These are phyloP conservation scores for Leucophenga montana DNA, from an alignment of 2,888 invertebrate species.

Conservation along the genomic window DNA sequence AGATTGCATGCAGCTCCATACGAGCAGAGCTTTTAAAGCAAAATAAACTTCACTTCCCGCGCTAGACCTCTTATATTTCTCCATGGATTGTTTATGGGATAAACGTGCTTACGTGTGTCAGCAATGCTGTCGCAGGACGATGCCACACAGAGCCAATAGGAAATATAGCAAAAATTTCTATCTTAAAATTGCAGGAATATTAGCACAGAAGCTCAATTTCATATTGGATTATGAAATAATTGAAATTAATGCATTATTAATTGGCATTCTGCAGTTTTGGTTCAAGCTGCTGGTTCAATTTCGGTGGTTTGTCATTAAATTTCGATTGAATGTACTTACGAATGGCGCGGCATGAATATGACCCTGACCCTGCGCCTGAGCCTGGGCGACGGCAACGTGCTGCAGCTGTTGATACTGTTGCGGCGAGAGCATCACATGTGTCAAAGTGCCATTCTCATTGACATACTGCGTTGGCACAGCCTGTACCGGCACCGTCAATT, in stretches of 20 bases:
- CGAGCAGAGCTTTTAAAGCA: no score
- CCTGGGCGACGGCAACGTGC: conserved; percentile 35
- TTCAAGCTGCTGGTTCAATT: no score
- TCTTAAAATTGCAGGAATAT: background rate
- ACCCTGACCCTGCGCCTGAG: conserved; percentile 69
- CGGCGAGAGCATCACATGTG: conserved; percentile 91
- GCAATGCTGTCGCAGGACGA: no score
- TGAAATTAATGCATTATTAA: conserved; percentile 20
- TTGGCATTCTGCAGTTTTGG: no score
- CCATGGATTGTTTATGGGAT: no score
- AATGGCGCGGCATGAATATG: conserved; percentile 78
- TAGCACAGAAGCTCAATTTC: background rate
- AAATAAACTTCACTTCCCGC: no score
- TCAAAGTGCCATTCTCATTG: conserved; percentile 89
- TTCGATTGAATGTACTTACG: conserved; percentile 75
- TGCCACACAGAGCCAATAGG: no score
- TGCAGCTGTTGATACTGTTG: conserved; percentile 76
- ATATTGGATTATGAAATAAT: background rate
- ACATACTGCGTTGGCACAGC: conserved; percentile 94
- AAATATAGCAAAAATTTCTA: no score
- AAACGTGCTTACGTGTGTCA: no score
- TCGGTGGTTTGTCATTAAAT: background rate
- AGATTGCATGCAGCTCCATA: no score
- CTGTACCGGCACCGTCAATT: conserved; percentile 92
- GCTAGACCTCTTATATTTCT: no score